Percentiles rank a stretch among this genome's conserved stretches.
Conservation (phyloP, 2,797 vertebrate species). For the Glossophaga mutica region DNA sequence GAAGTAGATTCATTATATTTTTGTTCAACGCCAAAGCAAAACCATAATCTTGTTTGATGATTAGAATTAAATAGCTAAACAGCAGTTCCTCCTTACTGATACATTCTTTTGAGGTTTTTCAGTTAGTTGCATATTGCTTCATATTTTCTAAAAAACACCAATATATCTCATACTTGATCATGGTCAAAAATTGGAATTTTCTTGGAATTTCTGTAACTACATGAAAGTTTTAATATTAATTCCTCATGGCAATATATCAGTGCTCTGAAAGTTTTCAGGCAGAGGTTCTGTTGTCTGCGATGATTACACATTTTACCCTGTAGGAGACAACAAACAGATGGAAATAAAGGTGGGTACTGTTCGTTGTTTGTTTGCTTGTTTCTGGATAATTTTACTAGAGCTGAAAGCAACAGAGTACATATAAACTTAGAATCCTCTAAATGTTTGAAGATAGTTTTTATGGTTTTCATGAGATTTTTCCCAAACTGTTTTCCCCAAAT, state of each 20-base stretch:
- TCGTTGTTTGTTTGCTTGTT: not conserved
- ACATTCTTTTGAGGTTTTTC: not conserved
- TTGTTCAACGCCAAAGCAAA: not conserved
- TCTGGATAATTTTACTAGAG: not conserved
- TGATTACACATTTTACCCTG: not conserved
- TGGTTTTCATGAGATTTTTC: not conserved
- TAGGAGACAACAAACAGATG: not conserved
- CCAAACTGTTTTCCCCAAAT: constrained; percentile 14
- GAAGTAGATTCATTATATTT: not conserved
- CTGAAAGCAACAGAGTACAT: not conserved
- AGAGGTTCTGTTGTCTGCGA: not conserved
- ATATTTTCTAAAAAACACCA: not conserved
- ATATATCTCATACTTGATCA: not conserved
- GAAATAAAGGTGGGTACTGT: not conserved
- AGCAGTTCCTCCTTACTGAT: not conserved
- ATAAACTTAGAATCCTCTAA: not conserved
- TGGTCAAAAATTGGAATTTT: not conserved
- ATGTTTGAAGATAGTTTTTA: constrained; percentile 9
- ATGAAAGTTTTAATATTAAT: not conserved
- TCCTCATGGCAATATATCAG: not conserved
- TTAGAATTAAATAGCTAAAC: constrained; percentile 5
- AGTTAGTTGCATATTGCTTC: not conserved
- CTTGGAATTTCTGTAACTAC: not conserved
- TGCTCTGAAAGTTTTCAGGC: not conserved
- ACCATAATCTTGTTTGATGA: not conserved